Evolutionary conservation across 2,888 invertebrate species (phyloP), one percentile per base, ranked within the genome.

Genomic region (Sepioteuthis lessoniana): DNA sequence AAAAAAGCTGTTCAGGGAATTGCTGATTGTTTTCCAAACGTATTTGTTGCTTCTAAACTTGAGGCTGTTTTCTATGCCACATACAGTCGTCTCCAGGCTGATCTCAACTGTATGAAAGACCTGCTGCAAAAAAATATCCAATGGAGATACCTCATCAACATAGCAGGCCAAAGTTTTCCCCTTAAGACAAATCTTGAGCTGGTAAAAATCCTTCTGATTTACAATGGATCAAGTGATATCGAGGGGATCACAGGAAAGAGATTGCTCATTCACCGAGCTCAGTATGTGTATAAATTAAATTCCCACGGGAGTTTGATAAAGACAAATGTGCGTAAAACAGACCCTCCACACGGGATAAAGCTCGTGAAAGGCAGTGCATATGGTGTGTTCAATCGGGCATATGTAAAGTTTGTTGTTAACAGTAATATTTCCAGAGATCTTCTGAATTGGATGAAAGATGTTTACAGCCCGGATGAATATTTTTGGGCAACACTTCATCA

Each of bases 141-240:
- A 5, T 96, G 96, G 96, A 96, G 95, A 93, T 97, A 97, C 95
- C 94, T 96, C n/a, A 94, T 97, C 92, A 97, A 97, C 94, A 94
- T 96, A 76, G 96, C 96, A 7, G 95, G 96, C 28, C 95, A 96
- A 47, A 96, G 96, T 94, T 95, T 96, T 93, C 96, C 97, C 8
- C 94, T 97, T 13, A 96, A 96, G 95, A 95, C 96, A 0, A 97
- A 97, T 95, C 47, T 93, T 19, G 96, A 97, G 94, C 94, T 97
- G 76, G 96, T 96, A 46, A 94, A 96, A 94, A 96, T 96, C 76
- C 94, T 97, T 16, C 94, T 95, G n/a, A 94, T 95, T 31, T 95
- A 95, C 90, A 95, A 96, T 46, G 96, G 96, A 13, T 94, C 95
- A 1, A 97, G 96, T 94, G 95, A 96, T 94, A 96, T 96, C 21